Percentiles rank a stretch among this genome's conserved stretches.
Evolutionary conservation across 1,140 invertebrate species (phyloP).

Genomic region (Conus betulinus): DNA sequence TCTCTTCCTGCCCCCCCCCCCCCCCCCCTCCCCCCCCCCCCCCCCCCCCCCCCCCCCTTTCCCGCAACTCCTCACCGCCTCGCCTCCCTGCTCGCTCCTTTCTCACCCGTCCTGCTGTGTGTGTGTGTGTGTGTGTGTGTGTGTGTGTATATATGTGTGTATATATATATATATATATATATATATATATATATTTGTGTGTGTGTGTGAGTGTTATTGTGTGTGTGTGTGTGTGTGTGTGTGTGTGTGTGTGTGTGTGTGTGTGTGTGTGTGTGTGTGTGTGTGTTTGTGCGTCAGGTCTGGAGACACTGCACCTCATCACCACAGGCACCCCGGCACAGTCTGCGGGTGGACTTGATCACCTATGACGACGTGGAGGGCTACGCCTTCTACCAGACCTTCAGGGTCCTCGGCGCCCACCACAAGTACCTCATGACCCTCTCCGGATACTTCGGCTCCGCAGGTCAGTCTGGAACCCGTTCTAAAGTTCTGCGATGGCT

Average conservation of each 20-base stretch:
- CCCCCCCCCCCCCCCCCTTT: too few relatives aligned
- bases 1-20: too few relatives aligned
- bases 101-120: too few relatives aligned
- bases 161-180: too few relatives aligned
- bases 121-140: too few relatives aligned
- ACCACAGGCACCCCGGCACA: neutral
- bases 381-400: neutral
- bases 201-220: neutral
- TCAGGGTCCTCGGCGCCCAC: conserved; percentile 1
- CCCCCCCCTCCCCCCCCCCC: too few relatives aligned
- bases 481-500: too few relatives aligned
- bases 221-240: neutral
- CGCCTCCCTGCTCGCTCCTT: too few relatives aligned
- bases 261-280: too few relatives aligned
- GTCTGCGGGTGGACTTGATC: conserved; percentile 1
- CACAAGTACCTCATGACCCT: neutral
- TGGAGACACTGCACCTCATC: neutral
- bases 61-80: too few relatives aligned
- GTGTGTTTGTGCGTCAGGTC: neutral
- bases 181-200: too few relatives aligned
- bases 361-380: neutral
- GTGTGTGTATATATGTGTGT: too few relatives aligned
- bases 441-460: neutral
- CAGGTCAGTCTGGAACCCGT: neutral
- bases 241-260: neutral